Conservation (phyloP, 23 tunicate genomes). For the Aplidium turbinatum region DNA sequence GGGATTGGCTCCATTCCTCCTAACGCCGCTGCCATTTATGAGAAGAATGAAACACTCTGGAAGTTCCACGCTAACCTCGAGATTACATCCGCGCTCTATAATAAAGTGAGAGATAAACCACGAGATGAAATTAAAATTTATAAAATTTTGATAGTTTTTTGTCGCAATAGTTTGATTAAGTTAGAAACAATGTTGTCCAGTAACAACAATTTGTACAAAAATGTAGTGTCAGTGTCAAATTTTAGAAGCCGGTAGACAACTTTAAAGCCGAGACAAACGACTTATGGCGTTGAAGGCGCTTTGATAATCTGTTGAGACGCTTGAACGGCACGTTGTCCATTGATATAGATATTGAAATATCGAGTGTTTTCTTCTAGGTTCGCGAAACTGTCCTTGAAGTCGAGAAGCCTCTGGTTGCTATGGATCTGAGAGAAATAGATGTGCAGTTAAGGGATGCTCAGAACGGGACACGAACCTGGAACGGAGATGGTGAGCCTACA, state of each 20-base stretch:
- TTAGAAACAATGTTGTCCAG: too few relatives aligned
- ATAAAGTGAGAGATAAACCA: constrained; percentile 52
- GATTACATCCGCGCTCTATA: constrained; percentile 66
- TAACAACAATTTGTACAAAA: too few relatives aligned
- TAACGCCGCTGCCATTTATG: constrained; percentile 63
- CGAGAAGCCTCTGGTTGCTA: constrained; percentile 64
- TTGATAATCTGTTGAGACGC: too few relatives aligned
- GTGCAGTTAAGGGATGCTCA: constrained; percentile 50
- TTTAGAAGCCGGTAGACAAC: too few relatives aligned
- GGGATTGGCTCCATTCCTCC: constrained; percentile 67
- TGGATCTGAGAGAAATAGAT: constrained; percentile 61
- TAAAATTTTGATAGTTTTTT: too few relatives aligned
- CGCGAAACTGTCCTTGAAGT: constrained; percentile 62
- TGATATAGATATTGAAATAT: too few relatives aligned
- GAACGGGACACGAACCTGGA: constrained; percentile 73
- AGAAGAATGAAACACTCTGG: constrained; percentile 77
- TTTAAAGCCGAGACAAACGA: too few relatives aligned
- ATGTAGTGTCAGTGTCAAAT: too few relatives aligned
- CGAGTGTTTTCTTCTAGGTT: constrained; percentile 31
- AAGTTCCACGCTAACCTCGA: constrained; percentile 76
- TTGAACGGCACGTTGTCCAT: too few relatives aligned
- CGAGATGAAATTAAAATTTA: too few relatives aligned
- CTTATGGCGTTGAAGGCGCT: too few relatives aligned
- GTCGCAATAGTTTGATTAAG: too few relatives aligned
- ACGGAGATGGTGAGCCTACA: constrained; percentile 48